phyloP scores from a whole-genome alignment of 2,888 invertebrate species.

The Watsonalla binaria region DNA sequence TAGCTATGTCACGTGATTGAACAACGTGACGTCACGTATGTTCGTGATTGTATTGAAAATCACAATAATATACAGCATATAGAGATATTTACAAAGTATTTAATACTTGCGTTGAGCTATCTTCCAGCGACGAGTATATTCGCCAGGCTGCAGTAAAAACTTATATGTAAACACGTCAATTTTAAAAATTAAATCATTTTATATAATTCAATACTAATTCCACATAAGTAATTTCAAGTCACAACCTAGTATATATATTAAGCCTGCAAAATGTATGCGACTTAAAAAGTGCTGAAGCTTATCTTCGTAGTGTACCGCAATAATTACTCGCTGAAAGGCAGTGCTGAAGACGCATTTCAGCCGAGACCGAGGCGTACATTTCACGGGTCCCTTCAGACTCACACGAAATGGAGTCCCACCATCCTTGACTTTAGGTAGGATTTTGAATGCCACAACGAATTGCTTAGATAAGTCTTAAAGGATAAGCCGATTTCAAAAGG shows the following conservation, averaged over 20 bases:
- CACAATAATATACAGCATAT: too few relatives aligned
- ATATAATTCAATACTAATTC: background rate
- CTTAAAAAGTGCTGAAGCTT: constrained; percentile 39
- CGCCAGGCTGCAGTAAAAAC: too few relatives aligned
- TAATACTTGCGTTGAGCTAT: too few relatives aligned
- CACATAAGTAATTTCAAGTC: background rate
- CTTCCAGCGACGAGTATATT: too few relatives aligned
- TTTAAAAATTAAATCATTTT: too few relatives aligned
- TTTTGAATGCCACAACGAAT: constrained; percentile 27
- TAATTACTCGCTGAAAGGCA: constrained; percentile 74
- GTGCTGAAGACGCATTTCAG: constrained; percentile 49
- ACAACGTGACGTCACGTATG: too few relatives aligned
- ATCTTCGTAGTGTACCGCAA: constrained; percentile 65
- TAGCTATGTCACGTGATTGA: too few relatives aligned
- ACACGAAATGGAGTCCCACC: constrained; percentile 31
- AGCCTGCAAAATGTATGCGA: constrained; percentile 22
- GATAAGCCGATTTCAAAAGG: constrained; percentile 74
- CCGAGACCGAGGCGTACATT: constrained; percentile 36
- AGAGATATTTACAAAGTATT: too few relatives aligned
- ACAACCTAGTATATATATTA: background rate
- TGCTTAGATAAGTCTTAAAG: constrained; percentile 45
- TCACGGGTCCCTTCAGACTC: constrained; percentile 24
- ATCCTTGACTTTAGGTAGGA: constrained; percentile 25
- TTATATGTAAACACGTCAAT: too few relatives aligned
- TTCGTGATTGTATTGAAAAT: too few relatives aligned